Evolutionary conservation across 92 coral and sea anemone genomes (phyloP).

Genomic region (Parazoanthus atlanticus): DNA sequence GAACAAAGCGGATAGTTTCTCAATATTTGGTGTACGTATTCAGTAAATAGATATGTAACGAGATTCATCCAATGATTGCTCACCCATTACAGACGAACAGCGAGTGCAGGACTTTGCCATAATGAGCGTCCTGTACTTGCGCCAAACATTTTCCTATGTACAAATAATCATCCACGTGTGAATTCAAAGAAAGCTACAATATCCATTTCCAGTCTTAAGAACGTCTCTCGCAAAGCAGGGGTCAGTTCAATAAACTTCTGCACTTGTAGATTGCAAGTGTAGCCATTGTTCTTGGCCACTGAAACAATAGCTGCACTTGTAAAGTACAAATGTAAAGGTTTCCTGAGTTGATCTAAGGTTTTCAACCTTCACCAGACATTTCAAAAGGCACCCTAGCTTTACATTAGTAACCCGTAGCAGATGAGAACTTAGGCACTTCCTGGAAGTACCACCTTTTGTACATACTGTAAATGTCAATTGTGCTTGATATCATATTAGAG

Average conservation of each 20-base stretch:
- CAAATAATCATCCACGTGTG: not conserved
- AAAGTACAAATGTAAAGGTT: not conserved
- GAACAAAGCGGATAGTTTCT: not conserved
- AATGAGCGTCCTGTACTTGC: slow-evolving; percentile 78
- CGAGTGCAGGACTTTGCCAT: slow-evolving; percentile 84
- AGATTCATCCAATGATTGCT: not conserved
- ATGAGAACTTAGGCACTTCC: too few relatives aligned
- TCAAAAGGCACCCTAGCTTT: too few relatives aligned
- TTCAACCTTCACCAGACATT: not conserved
- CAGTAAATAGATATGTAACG: not conserved
- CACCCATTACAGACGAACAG: slow-evolving; percentile 84
- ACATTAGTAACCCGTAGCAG: too few relatives aligned
- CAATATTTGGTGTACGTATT: not conserved
- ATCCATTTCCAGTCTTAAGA: not conserved
- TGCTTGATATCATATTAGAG: too few relatives aligned
- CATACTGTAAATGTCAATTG: too few relatives aligned
- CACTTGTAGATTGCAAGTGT: not conserved
- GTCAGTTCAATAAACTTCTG: not conserved
- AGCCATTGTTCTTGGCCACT: not conserved
- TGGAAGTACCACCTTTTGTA: too few relatives aligned
- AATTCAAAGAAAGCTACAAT: not conserved
- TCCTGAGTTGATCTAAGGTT: too few relatives aligned
- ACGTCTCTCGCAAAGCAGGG: not conserved
- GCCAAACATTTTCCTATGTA: slow-evolving; percentile 82
- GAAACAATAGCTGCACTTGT: not conserved